Conservation (phyloP, 2,113 vertebrate genomes). For the Hyaena hyaena region DNA sequence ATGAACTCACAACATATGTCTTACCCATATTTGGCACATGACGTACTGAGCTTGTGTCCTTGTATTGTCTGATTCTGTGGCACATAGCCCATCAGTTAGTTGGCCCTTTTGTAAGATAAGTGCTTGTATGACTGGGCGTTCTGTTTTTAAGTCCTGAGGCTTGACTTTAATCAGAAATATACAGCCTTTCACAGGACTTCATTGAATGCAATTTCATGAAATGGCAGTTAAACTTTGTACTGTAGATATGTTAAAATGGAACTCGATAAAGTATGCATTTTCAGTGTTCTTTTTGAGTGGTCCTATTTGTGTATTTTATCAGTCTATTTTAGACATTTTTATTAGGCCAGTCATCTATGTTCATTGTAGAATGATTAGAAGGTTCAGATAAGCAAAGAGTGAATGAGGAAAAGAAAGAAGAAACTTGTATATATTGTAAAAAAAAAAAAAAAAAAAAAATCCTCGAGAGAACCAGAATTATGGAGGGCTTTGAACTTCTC, state of each 20-base stretch:
- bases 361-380: slow-evolving; percentile 54
- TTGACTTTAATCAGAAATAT: slow-evolving; percentile 66
- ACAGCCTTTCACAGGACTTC: slow-evolving; percentile 58
- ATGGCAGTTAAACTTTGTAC: slow-evolving; percentile 45
- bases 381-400: slow-evolving; percentile 49
- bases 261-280: not conserved
- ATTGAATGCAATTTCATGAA: slow-evolving; percentile 1
- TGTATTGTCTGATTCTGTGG: slow-evolving; percentile 46
- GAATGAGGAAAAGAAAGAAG: not conserved
- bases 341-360: slow-evolving; percentile 34
- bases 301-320: slow-evolving; percentile 41
- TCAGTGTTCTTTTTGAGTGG: slow-evolving; percentile 44
- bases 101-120: slow-evolving; percentile 56
- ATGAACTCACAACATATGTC: slow-evolving; percentile 26
- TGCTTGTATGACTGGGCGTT: slow-evolving; percentile 24
- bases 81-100: slow-evolving; percentile 51
- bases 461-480: not conserved
- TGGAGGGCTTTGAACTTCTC: slow-evolving; percentile 59
- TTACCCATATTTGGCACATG: not conserved
- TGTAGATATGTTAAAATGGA: slow-evolving; percentile 46
- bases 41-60: slow-evolving; percentile 36
- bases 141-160: slow-evolving; percentile 58
- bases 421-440: not conserved
- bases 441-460: slow-evolving; percentile 56
- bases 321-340: slow-evolving; percentile 45